Evolutionary conservation across 2,113 vertebrate species (phyloP).

Genomic region (Sphyrna mokarran): DNA sequence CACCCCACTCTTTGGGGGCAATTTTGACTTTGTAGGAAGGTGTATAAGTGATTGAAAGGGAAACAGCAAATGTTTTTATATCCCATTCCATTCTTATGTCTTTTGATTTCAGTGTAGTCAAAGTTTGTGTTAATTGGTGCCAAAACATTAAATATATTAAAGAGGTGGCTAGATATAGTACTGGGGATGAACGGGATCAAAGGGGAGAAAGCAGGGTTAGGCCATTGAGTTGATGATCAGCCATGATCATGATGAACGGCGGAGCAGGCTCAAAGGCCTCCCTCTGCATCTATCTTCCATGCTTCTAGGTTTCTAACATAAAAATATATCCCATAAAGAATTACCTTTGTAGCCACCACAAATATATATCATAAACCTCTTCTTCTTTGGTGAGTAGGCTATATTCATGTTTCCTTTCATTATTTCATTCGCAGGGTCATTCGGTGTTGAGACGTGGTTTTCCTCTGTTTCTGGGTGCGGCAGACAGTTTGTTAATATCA

Average conservation of each 20-base stretch:
- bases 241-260: too few species aligned
- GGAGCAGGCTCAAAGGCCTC: too few species aligned
- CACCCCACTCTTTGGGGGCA: background rate
- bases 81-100: background rate
- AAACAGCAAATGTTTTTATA: background rate
- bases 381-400: slow-evolving; percentile 42
- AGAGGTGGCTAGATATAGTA: too few species aligned
- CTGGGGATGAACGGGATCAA: too few species aligned
- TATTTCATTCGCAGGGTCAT: slow-evolving; percentile 23
- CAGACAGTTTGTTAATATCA: background rate
- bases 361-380: slow-evolving; percentile 53
- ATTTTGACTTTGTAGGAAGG: background rate
- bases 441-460: background rate
- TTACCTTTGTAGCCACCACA: slow-evolving; percentile 59
- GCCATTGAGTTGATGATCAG: too few species aligned
- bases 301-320: background rate
- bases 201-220: too few species aligned
- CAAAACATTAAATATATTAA: too few species aligned
- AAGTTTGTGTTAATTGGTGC: background rate
- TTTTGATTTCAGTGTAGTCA: background rate
- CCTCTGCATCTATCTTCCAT: too few species aligned
- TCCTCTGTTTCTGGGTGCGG: too few species aligned
- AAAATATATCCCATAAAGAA: background rate
- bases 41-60: background rate
- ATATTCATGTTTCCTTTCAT: slow-evolving; percentile 40